Base-by-base conservation (phyloP, 2,888 invertebrate genomes). In the Xestia rhomboidea region DNA sequence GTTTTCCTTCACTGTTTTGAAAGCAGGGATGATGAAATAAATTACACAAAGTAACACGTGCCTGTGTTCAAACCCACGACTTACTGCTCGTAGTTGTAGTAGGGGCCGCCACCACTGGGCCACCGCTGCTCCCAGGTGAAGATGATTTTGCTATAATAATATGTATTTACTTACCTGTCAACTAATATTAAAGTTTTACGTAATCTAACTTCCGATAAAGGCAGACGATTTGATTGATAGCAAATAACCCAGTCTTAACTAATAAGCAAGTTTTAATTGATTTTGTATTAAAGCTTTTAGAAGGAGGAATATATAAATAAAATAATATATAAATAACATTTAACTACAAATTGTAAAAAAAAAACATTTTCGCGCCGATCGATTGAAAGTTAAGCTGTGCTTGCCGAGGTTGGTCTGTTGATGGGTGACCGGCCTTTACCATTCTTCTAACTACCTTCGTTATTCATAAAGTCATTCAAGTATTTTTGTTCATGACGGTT, bases 191-290 rank as follows among this genome's bases (percentile, higher is more conserved):
- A 76, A 79, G 73, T 79, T 83, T 67, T 66, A 83, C 77, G 77
- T 76, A 84, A 86, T 89, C 76, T 81, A 87, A 89, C 79, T 88
- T 86, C n/a, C 13, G n/a, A 77, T 82, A 74, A 75, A 81, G 51
- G 73, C 44, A 76, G 70, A 78, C 27, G 73, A 75, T 87, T 68
- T 76, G 73, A 81, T 86, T 41, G 66, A 76, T 84, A 71, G 85
- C 83, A 84, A 83, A 87, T 77, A 81, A 69, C 62, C n/a, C n/a
- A n/a, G 57, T 72, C 71, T 27, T n/a, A 88, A 85, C 80, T 84
- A 85, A 84, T 82, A 81, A 79, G 71, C 54, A 87, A 90, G 83
- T 90, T 90, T 84, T 86, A 89, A 90, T 90, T 86, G 83, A 77
- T 86, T 90, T 84, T 75, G 68, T 81, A 21, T 38, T 57, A 51